Evolutionary conservation across 2,797 vertebrate genomes (phyloP).

Genomic region (Nyctibius grandis): DNA sequence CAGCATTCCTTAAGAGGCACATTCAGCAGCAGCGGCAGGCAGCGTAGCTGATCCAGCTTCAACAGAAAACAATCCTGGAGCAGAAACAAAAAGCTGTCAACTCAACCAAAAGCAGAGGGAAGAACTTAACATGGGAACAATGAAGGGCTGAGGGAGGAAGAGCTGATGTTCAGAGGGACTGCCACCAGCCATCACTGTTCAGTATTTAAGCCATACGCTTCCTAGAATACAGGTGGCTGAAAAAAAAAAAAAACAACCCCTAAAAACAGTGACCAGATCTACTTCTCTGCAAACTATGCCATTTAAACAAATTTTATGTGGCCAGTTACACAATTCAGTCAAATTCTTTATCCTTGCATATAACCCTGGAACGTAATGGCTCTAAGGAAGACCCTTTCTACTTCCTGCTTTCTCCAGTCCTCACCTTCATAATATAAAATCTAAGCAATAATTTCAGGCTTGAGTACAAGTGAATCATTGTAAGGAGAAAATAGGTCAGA

Average conservation of each 20-base stretch:
- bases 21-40: not conserved
- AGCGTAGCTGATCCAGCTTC: not conserved
- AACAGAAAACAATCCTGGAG: not conserved
- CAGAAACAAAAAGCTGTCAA: not conserved
- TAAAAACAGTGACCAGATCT: not conserved
- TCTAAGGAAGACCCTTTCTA: not conserved
- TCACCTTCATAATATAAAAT: not conserved
- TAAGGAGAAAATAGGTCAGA: not conserved
- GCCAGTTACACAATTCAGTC: not conserved
- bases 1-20: not conserved
- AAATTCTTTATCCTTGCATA: not conserved
- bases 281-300: not conserved
- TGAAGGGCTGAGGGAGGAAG: not conserved
- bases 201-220: not conserved
- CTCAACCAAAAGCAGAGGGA: not conserved
- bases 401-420: not conserved
- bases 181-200: not conserved
- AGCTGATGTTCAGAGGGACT: not conserved
- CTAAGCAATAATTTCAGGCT: not conserved
- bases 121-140: not conserved
- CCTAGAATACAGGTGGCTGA: conserved; percentile 3
- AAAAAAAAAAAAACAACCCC: conserved; percentile 10
- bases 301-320: not conserved
- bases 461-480: not conserved
- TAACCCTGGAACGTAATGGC: not conserved